Base-by-base conservation (phyloP, 2,888 invertebrate species). In the Tenthredo mesomela region DNA sequence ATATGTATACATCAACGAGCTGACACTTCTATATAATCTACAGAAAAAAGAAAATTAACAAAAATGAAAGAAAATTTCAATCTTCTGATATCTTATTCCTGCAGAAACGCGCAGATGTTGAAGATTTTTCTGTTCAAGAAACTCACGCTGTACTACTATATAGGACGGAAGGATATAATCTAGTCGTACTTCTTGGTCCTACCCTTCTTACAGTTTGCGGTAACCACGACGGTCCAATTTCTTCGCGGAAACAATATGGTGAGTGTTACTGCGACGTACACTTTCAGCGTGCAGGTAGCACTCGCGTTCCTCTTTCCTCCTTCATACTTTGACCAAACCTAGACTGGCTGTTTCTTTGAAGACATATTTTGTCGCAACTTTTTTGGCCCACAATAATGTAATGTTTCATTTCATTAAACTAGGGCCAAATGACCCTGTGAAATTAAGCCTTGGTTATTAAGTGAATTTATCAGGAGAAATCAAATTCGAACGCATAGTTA, bases 181-280 rank as follows among this genome's bases (percentile, higher is more conserved):
- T 65, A 61, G 82, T 82, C 67, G 37, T 80, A 12, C 5, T 18
- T 61, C 61, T 61, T 25, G 12, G 40, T 61, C n/a, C 33, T 29
- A 43, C 77, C 18, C 50, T 47, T 29, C 21, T 47, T 18, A 25
- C 82, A 9, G 47, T 67, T 43, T 65, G 40, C 67, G 80, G 61
- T 80, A 40, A 58, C 58, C 61, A 43, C 65, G 40, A 61, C 80
- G 65, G 40, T 40, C 65, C 58, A 61, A 80, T 80, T 80, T 80
- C 80, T 80, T 61, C 80, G 80, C 61, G 80, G 80, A 80, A 80
- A 80, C 80, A 80, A 65, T 61, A 80, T 80, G 80, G 80, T 33
- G 65, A 40, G 61, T 80, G 21, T 80, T 65, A 65, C 65, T 65
- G 40, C 80, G 65, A 65, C 80, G 12, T 61, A n/a, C 54, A 58